Evolutionary conservation across 2,797 vertebrate genomes (phyloP), one percentile per base, ranked within the genome.

Genomic region (Lagocephalus sceleratus): DNA sequence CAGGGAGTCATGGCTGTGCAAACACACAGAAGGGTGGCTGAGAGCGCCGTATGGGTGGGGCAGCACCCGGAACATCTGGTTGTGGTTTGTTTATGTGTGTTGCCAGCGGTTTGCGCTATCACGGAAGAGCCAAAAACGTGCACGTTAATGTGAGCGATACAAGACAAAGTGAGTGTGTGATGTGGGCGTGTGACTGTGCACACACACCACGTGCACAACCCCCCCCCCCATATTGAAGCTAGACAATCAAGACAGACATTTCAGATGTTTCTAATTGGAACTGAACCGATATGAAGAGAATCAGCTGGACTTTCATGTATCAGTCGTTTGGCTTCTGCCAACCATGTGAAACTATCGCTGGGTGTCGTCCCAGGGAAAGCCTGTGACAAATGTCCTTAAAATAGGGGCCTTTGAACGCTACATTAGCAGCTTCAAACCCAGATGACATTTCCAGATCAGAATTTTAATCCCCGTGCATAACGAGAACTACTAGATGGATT

Each of bases 71-170:
- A 11, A 85, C 88, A 88, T 89, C 88, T 89, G 87, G 78, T 81
- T 67, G 79, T 79, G 80, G 79, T 88, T 85, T 85, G 71, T 85
- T 84, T 78, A 66, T 83, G 66, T 71, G 55, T 69, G 66, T 81
- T 81, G 71, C 76, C 60, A 73, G 63, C 63, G 73, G 69, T 75
- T 57, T 65, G 50, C 51, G 73, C 58, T 59, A 56, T 54, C 52
- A 48, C 56, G 73, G 61, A 20, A 59, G 6, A 81, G 57, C 60
- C 42, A 21, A 49, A 73, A 71, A 58, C n/a, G 56, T 73, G 78
- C 64, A 62, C 71, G 51, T 54, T 47, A 71, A 75, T 73, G 60
- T 77, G 57, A 70, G 63, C 54, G 48, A 76, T 64, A 75, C 45
- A 63, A 61, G 66, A 63, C 68, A 58, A 72, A 68, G 52, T 51